phyloP scores from a whole-genome alignment of 2,797 vertebrate genomes.

The Enteromius afrohamiltoni region DNA sequence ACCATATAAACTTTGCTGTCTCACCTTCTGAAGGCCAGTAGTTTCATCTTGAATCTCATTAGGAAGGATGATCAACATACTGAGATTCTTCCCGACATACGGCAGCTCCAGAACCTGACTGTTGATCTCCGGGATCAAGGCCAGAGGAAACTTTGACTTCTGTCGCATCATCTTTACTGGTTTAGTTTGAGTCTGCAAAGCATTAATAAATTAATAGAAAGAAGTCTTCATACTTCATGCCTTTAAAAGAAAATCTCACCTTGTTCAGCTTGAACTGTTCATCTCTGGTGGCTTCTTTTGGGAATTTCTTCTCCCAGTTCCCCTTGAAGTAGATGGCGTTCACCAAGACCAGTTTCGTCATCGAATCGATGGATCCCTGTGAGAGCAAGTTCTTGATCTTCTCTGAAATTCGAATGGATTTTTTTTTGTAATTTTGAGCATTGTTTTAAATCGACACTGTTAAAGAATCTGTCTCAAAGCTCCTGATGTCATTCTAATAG shows the following conservation, averaged over 20 bases:
- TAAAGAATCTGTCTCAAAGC: too few species aligned
- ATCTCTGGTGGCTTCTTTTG: slow-evolving; percentile 52
- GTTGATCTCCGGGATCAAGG: slow-evolving; percentile 71
- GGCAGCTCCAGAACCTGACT: slow-evolving; percentile 87
- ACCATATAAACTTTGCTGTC: not conserved
- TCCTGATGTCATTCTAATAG: not conserved
- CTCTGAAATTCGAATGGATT: slow-evolving; percentile 54
- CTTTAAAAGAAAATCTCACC: slow-evolving; percentile 58
- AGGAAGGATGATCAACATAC: slow-evolving; percentile 88
- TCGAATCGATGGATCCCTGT: not conserved
- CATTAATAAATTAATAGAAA: not conserved
- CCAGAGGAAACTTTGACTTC: slow-evolving; percentile 73
- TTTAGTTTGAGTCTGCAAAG: slow-evolving; percentile 74
- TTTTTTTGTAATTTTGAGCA: not conserved
- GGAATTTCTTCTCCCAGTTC: slow-evolving; percentile 72
- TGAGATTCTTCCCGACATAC: slow-evolving; percentile 79
- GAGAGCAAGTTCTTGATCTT: slow-evolving; percentile 74
- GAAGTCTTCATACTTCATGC: not conserved
- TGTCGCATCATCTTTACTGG: slow-evolving; percentile 88
- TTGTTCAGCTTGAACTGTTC: slow-evolving; percentile 70
- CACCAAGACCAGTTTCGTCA: slow-evolving; percentile 75
- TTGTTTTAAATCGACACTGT: not conserved
- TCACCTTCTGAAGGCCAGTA: slow-evolving; percentile 82
- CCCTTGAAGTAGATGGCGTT: slow-evolving; percentile 81
- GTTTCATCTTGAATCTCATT: slow-evolving; percentile 73